These are phyloP conservation scores for Argopecten irradians DNA, from an alignment of 1,140 invertebrate genomes.

Conservation along the genomic window DNA sequence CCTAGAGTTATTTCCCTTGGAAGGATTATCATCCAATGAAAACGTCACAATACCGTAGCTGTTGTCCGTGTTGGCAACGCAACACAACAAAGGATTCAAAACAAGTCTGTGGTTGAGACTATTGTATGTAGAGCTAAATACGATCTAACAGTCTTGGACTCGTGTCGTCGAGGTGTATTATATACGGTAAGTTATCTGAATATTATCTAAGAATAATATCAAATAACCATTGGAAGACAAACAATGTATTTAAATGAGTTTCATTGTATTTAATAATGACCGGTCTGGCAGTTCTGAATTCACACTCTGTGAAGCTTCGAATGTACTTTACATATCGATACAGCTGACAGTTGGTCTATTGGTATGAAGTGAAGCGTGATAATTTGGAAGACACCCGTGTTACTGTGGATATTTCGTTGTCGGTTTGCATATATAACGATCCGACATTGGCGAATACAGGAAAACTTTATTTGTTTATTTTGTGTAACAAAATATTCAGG, in stretches of 20 bases:
- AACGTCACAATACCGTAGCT: neutral
- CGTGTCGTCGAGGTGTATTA: neutral
- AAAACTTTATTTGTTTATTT: neutral
- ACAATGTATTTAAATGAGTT: neutral
- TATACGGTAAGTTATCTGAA: neutral
- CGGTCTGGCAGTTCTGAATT: neutral
- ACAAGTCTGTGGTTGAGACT: neutral
- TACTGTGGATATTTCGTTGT: neutral
- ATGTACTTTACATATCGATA: neutral
- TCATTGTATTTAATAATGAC: neutral
- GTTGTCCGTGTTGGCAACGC: conserved; percentile 13
- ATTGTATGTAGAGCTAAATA: neutral
- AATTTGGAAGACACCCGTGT: neutral
- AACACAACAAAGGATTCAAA: neutral
- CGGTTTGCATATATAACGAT: neutral
- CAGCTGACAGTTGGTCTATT: neutral
- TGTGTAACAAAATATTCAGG: neutral
- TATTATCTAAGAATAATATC: neutral
- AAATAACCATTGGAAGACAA: neutral
- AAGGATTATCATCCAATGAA: neutral
- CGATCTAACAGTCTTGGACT: neutral
- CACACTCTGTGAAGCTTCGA: neutral
- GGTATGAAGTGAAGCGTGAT: neutral
- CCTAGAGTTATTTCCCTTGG: neutral
- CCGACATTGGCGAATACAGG: neutral